Conservation (phyloP, 2,797 vertebrate genomes). For the Manis crassicaudata region DNA sequence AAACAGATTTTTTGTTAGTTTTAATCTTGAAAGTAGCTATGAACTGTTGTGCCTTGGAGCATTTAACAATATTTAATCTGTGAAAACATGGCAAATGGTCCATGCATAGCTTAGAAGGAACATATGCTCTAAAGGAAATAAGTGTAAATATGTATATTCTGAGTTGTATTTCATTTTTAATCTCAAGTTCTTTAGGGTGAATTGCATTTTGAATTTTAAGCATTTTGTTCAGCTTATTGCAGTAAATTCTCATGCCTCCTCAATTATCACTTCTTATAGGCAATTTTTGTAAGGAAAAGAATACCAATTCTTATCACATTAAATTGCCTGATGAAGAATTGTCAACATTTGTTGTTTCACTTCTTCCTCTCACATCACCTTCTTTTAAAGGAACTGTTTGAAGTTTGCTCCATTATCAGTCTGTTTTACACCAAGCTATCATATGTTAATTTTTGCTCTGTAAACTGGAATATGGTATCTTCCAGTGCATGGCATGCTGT, state of each 20-base stretch:
- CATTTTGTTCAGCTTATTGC: slow-evolving; percentile 41
- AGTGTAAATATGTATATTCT: neutral
- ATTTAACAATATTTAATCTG: slow-evolving; percentile 57
- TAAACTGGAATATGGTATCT: neutral
- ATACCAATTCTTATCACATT: slow-evolving; percentile 39
- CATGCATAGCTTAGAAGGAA: slow-evolving; percentile 31
- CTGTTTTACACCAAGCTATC: slow-evolving; percentile 49
- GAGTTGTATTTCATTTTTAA: slow-evolving; percentile 61
- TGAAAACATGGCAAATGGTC: slow-evolving; percentile 20
- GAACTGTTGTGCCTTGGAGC: slow-evolving; percentile 50
- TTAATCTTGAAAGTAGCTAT: slow-evolving; percentile 66
- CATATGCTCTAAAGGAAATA: slow-evolving; percentile 42
- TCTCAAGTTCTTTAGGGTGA: slow-evolving; percentile 49
- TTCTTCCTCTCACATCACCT: slow-evolving; percentile 38
- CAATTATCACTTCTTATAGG: slow-evolving; percentile 45
- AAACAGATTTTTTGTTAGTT: slow-evolving; percentile 52
- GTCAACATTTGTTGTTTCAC: neutral
- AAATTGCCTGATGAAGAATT: slow-evolving; percentile 47
- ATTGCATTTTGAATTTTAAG: slow-evolving; percentile 46
- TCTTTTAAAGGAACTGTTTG: slow-evolving; percentile 8
- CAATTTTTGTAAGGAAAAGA: slow-evolving; percentile 52
- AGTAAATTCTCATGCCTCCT: slow-evolving; percentile 19
- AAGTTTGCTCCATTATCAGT: neutral
- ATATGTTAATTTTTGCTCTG: neutral
- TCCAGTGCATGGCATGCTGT: neutral